Conservation (phyloP, 2,113 vertebrate genomes). For the Acrocephalus kingi region DNA sequence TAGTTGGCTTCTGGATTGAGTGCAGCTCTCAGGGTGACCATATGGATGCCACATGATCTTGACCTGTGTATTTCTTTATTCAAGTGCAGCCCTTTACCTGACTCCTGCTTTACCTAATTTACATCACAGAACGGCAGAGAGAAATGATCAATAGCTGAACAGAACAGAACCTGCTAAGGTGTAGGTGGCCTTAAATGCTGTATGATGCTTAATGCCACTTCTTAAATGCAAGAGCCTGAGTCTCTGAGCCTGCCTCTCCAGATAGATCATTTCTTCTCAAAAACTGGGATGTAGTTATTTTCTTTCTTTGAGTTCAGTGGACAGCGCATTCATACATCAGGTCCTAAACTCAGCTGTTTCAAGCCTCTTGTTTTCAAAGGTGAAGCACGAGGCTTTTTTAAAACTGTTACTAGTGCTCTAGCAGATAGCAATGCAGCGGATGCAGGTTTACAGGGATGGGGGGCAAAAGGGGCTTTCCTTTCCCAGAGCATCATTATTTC, state of each 20-base stretch:
- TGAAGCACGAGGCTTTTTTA: rapidly evolving
- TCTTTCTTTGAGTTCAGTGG: background rate
- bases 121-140: background rate
- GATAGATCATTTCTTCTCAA: background rate
- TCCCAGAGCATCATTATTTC: background rate
- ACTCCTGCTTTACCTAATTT: background rate
- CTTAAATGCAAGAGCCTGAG: background rate
- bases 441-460: background rate
- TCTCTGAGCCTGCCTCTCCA: background rate
- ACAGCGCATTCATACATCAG: background rate
- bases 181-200: background rate
- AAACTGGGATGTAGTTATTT: background rate
- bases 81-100: background rate
- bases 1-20: background rate
- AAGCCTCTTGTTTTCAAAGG: background rate
- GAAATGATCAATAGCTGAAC: background rate
- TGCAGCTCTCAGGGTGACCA: background rate
- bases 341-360: background rate
- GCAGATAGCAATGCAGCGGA: background rate
- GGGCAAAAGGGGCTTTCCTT: background rate
- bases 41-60: background rate
- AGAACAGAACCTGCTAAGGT: background rate
- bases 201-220: background rate
- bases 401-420: background rate
- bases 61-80: background rate